phyloP scores from a whole-genome alignment of 1,140 invertebrate genomes.

The Drosophila varians region DNA sequence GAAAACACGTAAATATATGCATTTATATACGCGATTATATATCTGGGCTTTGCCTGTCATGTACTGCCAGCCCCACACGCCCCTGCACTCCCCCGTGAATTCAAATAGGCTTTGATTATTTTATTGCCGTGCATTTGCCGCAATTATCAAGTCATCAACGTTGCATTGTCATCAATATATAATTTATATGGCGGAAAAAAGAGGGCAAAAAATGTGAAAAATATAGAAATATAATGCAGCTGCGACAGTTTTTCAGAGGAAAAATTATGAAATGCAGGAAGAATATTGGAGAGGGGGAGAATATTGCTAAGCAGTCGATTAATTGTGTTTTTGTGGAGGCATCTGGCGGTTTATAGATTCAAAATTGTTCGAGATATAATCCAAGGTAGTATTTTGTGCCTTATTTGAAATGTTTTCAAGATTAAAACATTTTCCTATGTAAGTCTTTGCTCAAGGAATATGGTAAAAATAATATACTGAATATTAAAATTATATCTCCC shows the following conservation, averaged over 20 bases:
- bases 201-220: conserved; percentile 19
- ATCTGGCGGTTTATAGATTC: neutral
- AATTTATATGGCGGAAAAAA: conserved; percentile 60
- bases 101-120: conserved; percentile 80
- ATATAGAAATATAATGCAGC: conserved; percentile 44
- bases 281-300: too few species aligned
- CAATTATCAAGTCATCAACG: conserved; percentile 82
- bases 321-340: conserved; percentile 2
- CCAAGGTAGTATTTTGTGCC: neutral
- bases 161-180: conserved; percentile 77
- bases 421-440: too few species aligned
- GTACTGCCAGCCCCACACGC: conserved; percentile 14
- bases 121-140: conserved; percentile 80
- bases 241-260: conserved; percentile 33
- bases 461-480: too few species aligned
- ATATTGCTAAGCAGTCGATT: conserved; percentile 27
- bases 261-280: neutral
- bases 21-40: conserved; percentile 2
- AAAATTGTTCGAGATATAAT: neutral
- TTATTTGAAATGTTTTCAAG: neutral
- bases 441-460: too few species aligned
- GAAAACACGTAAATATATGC: conserved; percentile 9
- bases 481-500: neutral
- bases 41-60: conserved; percentile 30
- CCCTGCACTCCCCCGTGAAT: conserved; percentile 28